Evolutionary conservation across 2,888 invertebrate species (phyloP).

Genomic region (Apantesis nais): DNA sequence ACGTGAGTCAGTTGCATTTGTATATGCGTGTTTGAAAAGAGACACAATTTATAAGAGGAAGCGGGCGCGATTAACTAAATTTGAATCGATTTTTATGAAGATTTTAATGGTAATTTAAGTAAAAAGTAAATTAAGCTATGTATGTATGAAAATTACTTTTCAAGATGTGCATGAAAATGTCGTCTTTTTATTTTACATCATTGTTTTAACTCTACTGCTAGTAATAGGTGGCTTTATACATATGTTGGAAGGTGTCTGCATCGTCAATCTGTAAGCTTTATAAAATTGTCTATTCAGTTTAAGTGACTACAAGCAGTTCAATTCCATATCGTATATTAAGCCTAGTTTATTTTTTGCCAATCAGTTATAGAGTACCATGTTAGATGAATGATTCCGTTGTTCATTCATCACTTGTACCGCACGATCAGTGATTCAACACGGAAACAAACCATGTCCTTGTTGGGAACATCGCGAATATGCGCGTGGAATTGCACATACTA

Average conservation of each 20-base stretch:
- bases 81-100: neutral
- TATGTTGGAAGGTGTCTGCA: no score
- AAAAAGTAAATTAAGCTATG: neutral
- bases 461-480: constrained; percentile 77
- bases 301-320: no score
- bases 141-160: neutral
- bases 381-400: constrained; percentile 26
- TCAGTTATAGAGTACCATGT: neutral
- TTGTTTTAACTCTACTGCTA: no score
- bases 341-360: neutral
- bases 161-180: neutral
- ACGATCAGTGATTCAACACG: constrained; percentile 75
- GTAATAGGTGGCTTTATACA: no score
- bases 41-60: constrained; percentile 43
- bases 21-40: constrained; percentile 62
- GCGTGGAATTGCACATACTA: constrained; percentile 72
- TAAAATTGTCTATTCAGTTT: no score
- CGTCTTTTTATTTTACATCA: no score
- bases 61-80: constrained; percentile 41
- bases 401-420: constrained; percentile 47
- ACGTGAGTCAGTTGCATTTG: constrained; percentile 73
- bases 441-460: constrained; percentile 80
- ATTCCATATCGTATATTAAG: no score
- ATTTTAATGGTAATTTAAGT: constrained; percentile 3
- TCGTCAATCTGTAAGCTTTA: no score